These are phyloP conservation scores for Heloderma charlesbogerti DNA, from an alignment of 2,113 vertebrate species.

Conservation along the genomic window DNA sequence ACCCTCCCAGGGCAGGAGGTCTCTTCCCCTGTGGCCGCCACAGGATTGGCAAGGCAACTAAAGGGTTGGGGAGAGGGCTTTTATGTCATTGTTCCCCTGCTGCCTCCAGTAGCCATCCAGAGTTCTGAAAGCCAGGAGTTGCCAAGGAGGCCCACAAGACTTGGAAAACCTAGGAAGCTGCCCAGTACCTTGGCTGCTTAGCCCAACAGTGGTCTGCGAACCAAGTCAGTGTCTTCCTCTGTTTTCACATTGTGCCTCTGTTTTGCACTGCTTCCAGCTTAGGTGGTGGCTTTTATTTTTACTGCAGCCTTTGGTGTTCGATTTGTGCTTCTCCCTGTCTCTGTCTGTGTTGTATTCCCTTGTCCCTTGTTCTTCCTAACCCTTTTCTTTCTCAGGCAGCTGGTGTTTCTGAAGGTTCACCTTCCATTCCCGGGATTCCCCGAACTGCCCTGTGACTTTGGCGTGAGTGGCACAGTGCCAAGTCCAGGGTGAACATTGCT, in stretches of 20 bases:
- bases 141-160: neutral
- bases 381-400: neutral
- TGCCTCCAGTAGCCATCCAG: neutral
- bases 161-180: neutral
- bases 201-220: neutral
- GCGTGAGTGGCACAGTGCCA: too few species aligned
- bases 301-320: neutral
- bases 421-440: neutral
- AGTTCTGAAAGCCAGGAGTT: neutral
- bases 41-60: neutral
- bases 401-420: neutral
- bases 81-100: neutral
- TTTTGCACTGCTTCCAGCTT: neutral
- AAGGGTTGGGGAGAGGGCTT: too few species aligned
- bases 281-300: neutral
- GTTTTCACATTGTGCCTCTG: neutral
- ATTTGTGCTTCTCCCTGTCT: neutral
- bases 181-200: neutral
- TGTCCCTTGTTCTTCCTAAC: too few species aligned
- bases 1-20: neutral
- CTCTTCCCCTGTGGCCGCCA: neutral
- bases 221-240: too few species aligned
- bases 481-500: neutral
- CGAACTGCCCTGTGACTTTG: neutral
- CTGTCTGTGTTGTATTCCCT: neutral